These are phyloP conservation scores for Herminia tarsipennalis DNA, from an alignment of 2,888 invertebrate species.

Conservation along the genomic window DNA sequence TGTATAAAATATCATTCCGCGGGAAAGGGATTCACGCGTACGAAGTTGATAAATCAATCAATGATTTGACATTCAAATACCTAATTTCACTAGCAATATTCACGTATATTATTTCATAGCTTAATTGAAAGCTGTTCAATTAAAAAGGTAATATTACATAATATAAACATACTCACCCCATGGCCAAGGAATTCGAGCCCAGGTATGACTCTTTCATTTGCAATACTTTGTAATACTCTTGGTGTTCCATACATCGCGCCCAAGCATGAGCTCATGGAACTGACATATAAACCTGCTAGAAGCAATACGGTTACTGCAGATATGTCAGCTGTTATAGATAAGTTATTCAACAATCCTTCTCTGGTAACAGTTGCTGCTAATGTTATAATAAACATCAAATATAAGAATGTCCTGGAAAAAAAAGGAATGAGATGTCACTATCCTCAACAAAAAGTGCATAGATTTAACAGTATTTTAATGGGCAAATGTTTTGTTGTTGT, in stretches of 20 bases:
- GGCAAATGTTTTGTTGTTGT: too few relatives aligned
- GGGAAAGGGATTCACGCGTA: too few relatives aligned
- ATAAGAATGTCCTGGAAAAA: conserved; percentile 91
- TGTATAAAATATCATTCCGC: too few relatives aligned
- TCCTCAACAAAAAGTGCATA: neutral
- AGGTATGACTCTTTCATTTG: conserved; percentile 97
- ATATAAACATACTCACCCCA: conserved; percentile 91
- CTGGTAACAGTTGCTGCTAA: conserved; percentile 95
- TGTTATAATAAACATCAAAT: conserved; percentile 95
- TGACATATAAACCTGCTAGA: conserved; percentile 96
- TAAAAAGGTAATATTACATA: neutral
- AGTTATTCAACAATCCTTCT: conserved; percentile 89
- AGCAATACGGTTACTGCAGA: conserved; percentile 93
- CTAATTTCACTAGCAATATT: too few relatives aligned
- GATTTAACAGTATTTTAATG: too few relatives aligned
- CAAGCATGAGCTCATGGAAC: conserved; percentile 97
- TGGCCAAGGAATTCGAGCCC: conserved; percentile 93
- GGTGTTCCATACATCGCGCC: conserved; percentile 99
- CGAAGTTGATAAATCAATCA: too few relatives aligned
- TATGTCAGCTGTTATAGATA: conserved; percentile 96
- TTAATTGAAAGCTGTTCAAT: too few relatives aligned
- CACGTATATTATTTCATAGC: too few relatives aligned
- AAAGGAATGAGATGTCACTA: too few relatives aligned
- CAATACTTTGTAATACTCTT: conserved; percentile 96
- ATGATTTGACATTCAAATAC: too few relatives aligned